Evolutionary conservation across 2,113 vertebrate species (phyloP), one percentile per base, ranked within the genome.

Genomic region (Brevimyrus niger): DNA sequence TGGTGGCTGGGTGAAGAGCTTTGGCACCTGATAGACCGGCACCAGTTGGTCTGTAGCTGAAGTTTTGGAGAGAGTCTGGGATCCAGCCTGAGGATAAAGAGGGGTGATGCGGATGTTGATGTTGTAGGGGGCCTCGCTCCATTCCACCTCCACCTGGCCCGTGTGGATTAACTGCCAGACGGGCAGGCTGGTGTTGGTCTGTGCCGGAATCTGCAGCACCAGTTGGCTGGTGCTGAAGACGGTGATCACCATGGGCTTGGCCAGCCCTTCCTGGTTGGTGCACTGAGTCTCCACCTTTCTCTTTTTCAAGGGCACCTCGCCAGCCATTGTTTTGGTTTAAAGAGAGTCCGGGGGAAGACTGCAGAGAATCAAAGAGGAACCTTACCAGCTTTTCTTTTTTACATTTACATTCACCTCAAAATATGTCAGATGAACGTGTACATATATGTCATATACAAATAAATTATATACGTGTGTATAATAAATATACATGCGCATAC

Each of bases 131-230:
- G 87, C 69, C 51, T 89, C 31, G 3, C 73, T 91, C 94, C 93
- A 94, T 44, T 31, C 31, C 23, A 92, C 10, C 3, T 89, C 73
- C 1, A 91, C 88, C 61, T 92, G 89, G 48, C 91, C 42, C 3
- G 90, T 88, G 4, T 58, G 91, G 4, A 94, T 3, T 46, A 90
- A 89, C 1, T 93, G 90, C 94, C 94, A 94, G 50, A 94, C 91
- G 0, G 93, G 92, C 17, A 93, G 73, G 65, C 80, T 91, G 90
- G 47, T 89, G 91, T 92, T 86, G 55, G 50, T 7, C 53, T 88
- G 83, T 0, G 90, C 1, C 0, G 94, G 92, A 0, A 95, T 87
- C n/a, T 92, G 89, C 21, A 93, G 73, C 0, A 93, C 53, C 38
- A 94, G 53, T 2, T 65, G 86, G 10, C 88, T 86, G 0, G 84